phyloP scores from a whole-genome alignment of 2,797 vertebrate species.

The Luscinia megarhynchos region DNA sequence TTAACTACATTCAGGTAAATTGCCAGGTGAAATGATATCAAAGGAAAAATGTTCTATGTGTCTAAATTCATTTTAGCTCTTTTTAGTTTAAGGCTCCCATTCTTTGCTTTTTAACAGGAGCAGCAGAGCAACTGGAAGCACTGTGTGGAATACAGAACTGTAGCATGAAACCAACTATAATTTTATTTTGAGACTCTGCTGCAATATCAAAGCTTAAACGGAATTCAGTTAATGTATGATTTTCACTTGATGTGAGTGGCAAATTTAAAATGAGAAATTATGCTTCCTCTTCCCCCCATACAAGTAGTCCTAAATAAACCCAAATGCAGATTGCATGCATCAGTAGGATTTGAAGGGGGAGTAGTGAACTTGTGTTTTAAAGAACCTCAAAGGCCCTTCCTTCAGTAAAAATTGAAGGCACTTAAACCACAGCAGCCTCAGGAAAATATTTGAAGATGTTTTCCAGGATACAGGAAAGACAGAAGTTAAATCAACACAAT shows the following conservation, averaged over 20 bases:
- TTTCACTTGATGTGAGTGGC: neutral
- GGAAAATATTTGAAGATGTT: neutral
- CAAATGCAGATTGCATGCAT: neutral
- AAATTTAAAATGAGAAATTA: neutral
- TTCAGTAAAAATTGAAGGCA: neutral
- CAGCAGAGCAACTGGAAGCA: neutral
- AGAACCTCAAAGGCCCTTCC: neutral
- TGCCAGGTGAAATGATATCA: neutral
- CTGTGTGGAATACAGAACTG: neutral
- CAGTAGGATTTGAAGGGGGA: neutral
- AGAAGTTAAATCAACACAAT: neutral
- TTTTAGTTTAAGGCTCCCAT: neutral
- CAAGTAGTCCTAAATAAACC: neutral
- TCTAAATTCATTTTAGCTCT: neutral
- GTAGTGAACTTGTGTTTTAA: neutral
- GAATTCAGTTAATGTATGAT: neutral
- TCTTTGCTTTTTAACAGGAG: neutral
- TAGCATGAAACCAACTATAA: neutral
- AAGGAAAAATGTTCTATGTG: neutral
- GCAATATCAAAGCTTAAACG: neutral
- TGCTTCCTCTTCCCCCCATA: neutral
- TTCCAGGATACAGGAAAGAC: neutral
- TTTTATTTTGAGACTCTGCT: neutral
- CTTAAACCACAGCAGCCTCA: neutral
- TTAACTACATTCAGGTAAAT: neutral